phyloP scores from a whole-genome alignment of 2,113 vertebrate species.

The Mohoua ochrocephala region DNA sequence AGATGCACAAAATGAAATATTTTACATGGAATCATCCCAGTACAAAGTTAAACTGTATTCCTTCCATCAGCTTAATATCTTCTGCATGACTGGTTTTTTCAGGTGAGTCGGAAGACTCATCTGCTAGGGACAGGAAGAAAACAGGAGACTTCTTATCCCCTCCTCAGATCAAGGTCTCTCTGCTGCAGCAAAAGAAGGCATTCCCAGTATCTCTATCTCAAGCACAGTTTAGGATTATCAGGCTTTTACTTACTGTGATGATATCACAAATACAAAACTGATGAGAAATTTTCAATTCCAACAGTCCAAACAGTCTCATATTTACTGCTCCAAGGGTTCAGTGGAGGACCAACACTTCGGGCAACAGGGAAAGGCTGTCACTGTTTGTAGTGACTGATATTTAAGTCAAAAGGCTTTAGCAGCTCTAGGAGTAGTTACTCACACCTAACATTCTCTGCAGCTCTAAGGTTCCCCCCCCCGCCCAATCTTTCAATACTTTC shows the following conservation, averaged over 20 bases:
- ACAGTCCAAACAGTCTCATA: background rate
- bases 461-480: background rate
- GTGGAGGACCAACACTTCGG: background rate
- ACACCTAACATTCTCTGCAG: background rate
- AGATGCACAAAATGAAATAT: background rate
- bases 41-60: background rate
- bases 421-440: background rate
- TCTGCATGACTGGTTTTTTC: rapidly evolving
- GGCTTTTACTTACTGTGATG: background rate
- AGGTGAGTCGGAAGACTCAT: background rate
- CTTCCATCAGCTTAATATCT: background rate
- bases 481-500: background rate
- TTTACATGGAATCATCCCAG: background rate
- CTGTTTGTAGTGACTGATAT: background rate
- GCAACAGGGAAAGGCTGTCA: background rate
- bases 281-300: background rate
- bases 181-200: background rate
- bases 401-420: background rate
- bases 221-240: background rate
- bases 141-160: background rate
- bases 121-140: background rate
- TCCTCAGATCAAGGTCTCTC: background rate
- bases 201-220: background rate
- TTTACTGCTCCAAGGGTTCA: background rate
- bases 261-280: background rate